These are phyloP conservation scores for Toxotes jaculatrix DNA, from an alignment of 2,113 vertebrate species.

Conservation along the genomic window DNA sequence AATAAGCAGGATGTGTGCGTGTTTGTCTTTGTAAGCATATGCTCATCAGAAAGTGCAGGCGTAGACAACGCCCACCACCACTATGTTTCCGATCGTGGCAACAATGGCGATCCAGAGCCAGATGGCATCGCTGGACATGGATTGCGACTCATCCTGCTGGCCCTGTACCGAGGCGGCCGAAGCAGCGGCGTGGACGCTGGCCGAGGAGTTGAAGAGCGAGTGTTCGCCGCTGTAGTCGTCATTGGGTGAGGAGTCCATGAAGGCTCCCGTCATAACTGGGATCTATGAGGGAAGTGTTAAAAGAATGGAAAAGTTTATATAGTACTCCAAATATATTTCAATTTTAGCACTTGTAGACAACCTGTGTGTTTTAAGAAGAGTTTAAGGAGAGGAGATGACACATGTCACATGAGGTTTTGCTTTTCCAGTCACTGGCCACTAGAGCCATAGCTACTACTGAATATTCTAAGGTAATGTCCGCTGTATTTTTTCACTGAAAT, in stretches of 20 bases:
- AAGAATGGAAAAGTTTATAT: background rate
- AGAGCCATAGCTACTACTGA: background rate
- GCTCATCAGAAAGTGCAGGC: conserved; percentile 94
- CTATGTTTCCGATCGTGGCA: conserved; percentile 97
- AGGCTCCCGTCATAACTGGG: conserved; percentile 97
- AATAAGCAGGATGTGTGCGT: conserved; percentile 23
- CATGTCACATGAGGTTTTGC: background rate
- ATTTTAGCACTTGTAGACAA: background rate
- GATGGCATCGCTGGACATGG: conserved; percentile 94
- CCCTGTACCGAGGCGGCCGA: conserved; percentile 85
- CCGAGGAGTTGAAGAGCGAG: conserved; percentile 96
- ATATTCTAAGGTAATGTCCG: no score
- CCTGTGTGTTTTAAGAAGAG: background rate
- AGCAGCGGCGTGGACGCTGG: conserved; percentile 88
- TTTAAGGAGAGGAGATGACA: background rate
- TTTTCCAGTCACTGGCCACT: background rate
- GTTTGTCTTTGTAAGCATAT: conserved; percentile 31
- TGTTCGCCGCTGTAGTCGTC: conserved; percentile 97
- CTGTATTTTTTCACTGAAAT: no score
- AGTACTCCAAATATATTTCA: background rate
- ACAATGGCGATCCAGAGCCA: conserved; percentile 98
- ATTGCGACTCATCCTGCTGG: conserved; percentile 89
- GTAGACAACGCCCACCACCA: conserved; percentile 97
- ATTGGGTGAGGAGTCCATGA: conserved; percentile 97
- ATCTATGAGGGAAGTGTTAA: conserved; percentile 84